Percentiles rank a stretch among this genome's conserved stretches.
Evolutionary conservation across 2,113 vertebrate genomes (phyloP).

Genomic region (Dasyurus viverrinus): DNA sequence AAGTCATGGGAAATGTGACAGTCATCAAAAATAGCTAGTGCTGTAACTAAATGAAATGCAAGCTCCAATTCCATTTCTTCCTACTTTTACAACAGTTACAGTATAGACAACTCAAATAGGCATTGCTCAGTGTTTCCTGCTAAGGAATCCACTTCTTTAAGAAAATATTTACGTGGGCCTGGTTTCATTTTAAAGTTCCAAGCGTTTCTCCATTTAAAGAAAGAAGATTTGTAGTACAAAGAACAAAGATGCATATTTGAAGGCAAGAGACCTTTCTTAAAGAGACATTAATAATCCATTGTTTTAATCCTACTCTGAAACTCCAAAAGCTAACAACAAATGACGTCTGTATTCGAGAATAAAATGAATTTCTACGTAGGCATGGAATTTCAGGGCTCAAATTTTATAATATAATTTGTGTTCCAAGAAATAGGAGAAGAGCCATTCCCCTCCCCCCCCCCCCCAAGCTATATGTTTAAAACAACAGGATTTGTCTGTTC

Average conservation of each 20-base stretch:
- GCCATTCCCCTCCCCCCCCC: slow-evolving; percentile 19
- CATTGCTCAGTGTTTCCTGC: background rate
- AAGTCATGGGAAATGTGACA: background rate
- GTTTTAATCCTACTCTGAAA: slow-evolving; percentile 42
- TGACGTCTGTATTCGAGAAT: slow-evolving; percentile 18
- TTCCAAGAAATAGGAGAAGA: slow-evolving; percentile 19
- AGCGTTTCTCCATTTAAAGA: background rate
- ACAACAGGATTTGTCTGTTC: slow-evolving; percentile 6
- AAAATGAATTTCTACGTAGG: slow-evolving; percentile 43
- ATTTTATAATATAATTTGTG: slow-evolving; percentile 39
- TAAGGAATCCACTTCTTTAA: slow-evolving; percentile 3
- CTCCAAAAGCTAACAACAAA: slow-evolving; percentile 15
- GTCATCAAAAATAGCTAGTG: background rate
- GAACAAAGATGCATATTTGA: slow-evolving; percentile 34
- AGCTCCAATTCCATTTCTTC: slow-evolving; percentile 3
- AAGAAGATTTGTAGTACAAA: background rate
- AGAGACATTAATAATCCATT: slow-evolving; percentile 25
- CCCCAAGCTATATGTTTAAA: background rate
- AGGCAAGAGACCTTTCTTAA: slow-evolving; percentile 43
- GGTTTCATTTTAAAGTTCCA: slow-evolving; percentile 4
- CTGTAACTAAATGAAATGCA: background rate
- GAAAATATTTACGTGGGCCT: slow-evolving; percentile 5
- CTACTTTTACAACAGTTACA: slow-evolving; percentile 6
- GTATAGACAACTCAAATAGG: background rate
- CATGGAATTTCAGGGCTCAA: slow-evolving; percentile 28